Evolutionary conservation across 1,140 invertebrate species (phyloP).

Genomic region (Panagrolaimus sp.): DNA sequence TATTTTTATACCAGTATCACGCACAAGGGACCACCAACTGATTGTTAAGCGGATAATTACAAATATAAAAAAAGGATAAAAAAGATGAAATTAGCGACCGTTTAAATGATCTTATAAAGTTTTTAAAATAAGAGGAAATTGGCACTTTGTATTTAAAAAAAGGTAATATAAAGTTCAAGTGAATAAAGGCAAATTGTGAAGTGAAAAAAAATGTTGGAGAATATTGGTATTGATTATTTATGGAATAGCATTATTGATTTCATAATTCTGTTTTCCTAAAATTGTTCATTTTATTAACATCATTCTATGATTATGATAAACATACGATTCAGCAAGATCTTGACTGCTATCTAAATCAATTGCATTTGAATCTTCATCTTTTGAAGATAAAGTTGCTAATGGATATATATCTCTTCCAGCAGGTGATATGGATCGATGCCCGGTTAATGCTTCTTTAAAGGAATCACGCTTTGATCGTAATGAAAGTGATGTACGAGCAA

Average conservation of each 20-base stretch:
- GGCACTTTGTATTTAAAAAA: slow-evolving; percentile 12
- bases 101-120: not conserved
- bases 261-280: too few relatives aligned
- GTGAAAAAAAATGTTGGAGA: too few relatives aligned
- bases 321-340: too few relatives aligned
- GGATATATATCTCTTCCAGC: not conserved
- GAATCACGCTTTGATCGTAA: slow-evolving; percentile 5
- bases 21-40: not conserved
- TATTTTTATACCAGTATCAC: too few relatives aligned
- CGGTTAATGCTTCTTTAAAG: not conserved
- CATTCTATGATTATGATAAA: too few relatives aligned
- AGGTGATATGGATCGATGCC: slow-evolving; percentile 5
- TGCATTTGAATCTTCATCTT: not conserved
- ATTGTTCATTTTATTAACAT: too few relatives aligned
- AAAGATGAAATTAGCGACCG: slow-evolving; percentile 7
- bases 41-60: not conserved
- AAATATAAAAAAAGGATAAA: not conserved
- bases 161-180: slow-evolving; percentile 10
- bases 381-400: not conserved
- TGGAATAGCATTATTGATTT: too few relatives aligned
- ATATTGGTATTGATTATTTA: too few relatives aligned
- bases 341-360: not conserved
- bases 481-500: slow-evolving; percentile 7
- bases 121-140: not conserved
- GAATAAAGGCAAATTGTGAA: not conserved